phyloP scores from a whole-genome alignment of 2,888 invertebrate species.

The Drosophila limbata region DNA sequence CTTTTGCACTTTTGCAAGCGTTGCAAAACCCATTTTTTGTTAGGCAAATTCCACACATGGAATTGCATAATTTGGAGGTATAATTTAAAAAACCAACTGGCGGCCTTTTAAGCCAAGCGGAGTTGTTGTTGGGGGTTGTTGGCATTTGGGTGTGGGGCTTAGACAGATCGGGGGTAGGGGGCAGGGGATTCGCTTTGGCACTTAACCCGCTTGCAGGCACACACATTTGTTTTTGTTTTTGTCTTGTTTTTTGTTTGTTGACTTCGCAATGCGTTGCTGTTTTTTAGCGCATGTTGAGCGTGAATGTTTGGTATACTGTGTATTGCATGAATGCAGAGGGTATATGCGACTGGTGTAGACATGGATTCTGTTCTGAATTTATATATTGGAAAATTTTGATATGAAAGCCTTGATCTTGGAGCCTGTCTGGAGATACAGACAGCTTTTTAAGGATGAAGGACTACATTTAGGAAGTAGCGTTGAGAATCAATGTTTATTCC shows the following conservation, averaged over 20 bases:
- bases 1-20: conserved; percentile 59
- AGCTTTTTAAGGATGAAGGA: too few species aligned
- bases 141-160: conserved; percentile 22
- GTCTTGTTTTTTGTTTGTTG: conserved; percentile 35
- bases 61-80: conserved; percentile 72
- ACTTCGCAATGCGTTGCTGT: conserved; percentile 27
- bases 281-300: conserved; percentile 51
- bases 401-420: neutral
- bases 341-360: neutral
- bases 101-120: conserved; percentile 26
- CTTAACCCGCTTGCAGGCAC: conserved; percentile 48
- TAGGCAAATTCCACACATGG: conserved; percentile 57
- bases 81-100: conserved; percentile 70
- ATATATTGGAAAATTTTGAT: too few species aligned
- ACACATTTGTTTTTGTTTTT: conserved; percentile 19
- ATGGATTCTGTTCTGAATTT: neutral
- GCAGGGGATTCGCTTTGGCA: conserved; percentile 22
- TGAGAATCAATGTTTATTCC: too few species aligned
- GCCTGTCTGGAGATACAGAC: too few species aligned
- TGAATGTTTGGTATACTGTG: conserved; percentile 30
- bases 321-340: neutral
- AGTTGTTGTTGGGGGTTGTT: neutral
- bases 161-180: neutral
- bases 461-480: too few species aligned
- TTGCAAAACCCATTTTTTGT: conserved; percentile 51